phyloP scores from a whole-genome alignment of 2,797 vertebrate species.

The Eidolon dupreanum region DNA sequence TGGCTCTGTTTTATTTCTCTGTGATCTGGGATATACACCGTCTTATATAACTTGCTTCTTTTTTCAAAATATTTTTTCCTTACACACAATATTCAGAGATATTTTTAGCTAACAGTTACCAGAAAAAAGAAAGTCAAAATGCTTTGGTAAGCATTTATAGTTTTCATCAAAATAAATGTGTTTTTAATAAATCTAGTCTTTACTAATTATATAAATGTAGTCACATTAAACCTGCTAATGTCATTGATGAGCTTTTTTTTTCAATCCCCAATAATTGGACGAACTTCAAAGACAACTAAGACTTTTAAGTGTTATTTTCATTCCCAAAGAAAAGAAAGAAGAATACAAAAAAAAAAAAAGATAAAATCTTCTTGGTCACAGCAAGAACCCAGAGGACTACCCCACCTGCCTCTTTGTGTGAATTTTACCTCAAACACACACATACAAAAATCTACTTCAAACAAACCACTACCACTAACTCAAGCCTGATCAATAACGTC shows the following conservation, averaged over 20 bases:
- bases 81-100: background rate
- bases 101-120: background rate
- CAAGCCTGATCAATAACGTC: conserved; percentile 45
- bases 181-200: background rate
- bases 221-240: background rate
- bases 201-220: conserved; percentile 45
- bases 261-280: background rate
- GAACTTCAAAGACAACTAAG: conserved; percentile 44
- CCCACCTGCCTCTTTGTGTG: conserved; percentile 29
- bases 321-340: conserved; percentile 25
- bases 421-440: conserved; percentile 60
- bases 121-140: background rate
- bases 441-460: conserved; percentile 50
- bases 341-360: background rate
- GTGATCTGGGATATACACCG: background rate
- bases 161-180: conserved; percentile 31
- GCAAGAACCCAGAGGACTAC: background rate
- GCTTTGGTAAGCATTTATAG: conserved; percentile 19
- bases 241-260: background rate
- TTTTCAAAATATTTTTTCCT: conserved; percentile 49
- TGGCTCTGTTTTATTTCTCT: conserved; percentile 7
- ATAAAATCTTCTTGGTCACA: conserved; percentile 46
- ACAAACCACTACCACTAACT: conserved; percentile 47
- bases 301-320: conserved; percentile 55
- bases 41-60: background rate